Evolutionary conservation across 2,888 invertebrate genomes (phyloP).

Genomic region (Ypsolopha scabrella): DNA sequence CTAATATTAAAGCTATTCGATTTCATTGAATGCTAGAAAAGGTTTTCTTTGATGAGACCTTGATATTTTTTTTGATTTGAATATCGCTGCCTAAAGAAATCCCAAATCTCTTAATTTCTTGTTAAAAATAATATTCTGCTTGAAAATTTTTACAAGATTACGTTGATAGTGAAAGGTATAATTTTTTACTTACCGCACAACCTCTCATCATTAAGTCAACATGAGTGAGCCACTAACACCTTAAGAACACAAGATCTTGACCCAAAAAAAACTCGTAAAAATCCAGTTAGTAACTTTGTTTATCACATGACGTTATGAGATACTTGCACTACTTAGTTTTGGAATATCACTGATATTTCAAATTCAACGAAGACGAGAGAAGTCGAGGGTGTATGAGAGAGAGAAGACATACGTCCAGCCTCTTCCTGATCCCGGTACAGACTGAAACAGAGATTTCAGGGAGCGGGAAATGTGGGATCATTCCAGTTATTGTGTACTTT

Average conservation of each 20-base stretch:
- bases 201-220: not conserved
- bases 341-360: not conserved
- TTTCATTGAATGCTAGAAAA: no score
- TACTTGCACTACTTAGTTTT: not conserved
- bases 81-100: no score
- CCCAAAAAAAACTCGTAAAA: not conserved
- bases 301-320: not conserved
- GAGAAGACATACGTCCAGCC: conserved; percentile 25
- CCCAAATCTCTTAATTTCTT: no score
- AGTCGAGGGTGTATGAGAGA: not conserved
- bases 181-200: conserved; percentile 1
- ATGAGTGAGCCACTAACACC: not conserved
- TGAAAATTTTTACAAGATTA: no score
- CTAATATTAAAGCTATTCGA: no score
- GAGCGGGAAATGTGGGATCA: not conserved
- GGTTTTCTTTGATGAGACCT: no score
- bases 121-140: no score
- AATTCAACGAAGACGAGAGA: not conserved
- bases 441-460: conserved; percentile 24
- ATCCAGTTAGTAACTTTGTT: not conserved
- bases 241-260: conserved; percentile 1
- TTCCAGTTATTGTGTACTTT: not conserved
- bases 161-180: no score
- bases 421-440: conserved; percentile 29
- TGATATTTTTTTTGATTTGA: no score